Evolutionary conservation across 2,888 invertebrate genomes (phyloP).

Genomic region (Clanis bilineata): DNA sequence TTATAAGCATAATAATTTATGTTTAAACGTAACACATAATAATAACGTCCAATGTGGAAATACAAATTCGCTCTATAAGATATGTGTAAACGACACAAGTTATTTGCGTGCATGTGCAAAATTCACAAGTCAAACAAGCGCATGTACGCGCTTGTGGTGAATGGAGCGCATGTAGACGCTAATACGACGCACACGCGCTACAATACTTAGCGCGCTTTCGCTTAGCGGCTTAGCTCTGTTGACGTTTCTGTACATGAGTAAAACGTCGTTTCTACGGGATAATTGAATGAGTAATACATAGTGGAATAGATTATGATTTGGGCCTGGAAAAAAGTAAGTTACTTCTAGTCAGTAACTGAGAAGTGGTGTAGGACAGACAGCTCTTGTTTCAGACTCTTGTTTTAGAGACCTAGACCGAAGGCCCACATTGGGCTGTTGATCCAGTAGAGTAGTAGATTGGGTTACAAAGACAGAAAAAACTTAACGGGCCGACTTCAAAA

Average conservation of each 20-base stretch:
- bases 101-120: slow-evolving; percentile 17
- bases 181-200: slow-evolving; percentile 26
- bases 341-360: no score
- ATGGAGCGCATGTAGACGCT: slow-evolving; percentile 30
- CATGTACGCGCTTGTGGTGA: slow-evolving; percentile 5
- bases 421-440: no score
- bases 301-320: no score
- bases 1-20: not conserved
- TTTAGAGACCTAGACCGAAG: no score
- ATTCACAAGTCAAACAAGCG: slow-evolving; percentile 12
- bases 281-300: not conserved
- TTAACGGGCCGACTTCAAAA: no score
- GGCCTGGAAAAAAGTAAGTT: no score
- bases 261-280: no score
- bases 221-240: slow-evolving; percentile 36
- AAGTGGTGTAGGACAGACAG: no score
- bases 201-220: slow-evolving; percentile 28
- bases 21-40: not conserved
- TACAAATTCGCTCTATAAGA: not conserved
- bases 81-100: slow-evolving; percentile 8
- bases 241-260: slow-evolving; percentile 1
- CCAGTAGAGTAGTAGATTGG: no score
- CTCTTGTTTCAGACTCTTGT: no score
- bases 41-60: not conserved
- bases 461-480: no score